Evolutionary conservation across 2,797 vertebrate genomes (phyloP).

Genomic region (Labroides dimidiatus): DNA sequence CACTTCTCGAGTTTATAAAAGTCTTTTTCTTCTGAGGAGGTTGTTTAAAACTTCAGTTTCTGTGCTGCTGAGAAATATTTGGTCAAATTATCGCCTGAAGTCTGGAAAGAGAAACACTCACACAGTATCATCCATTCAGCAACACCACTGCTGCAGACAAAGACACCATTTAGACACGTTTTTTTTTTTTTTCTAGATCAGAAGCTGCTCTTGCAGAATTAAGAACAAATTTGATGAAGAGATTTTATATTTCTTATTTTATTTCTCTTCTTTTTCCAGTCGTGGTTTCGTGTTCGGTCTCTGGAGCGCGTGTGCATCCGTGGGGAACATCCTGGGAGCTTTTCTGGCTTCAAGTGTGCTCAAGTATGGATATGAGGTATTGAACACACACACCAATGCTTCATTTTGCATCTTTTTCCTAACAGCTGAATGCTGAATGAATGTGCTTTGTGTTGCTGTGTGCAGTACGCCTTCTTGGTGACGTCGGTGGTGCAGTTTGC

Average conservation of each 20-base stretch:
- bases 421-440: slow-evolving; percentile 5
- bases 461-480: slow-evolving; percentile 95
- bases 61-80: too few relatives aligned
- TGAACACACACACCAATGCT: not conserved
- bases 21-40: too few relatives aligned
- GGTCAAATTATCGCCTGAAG: too few relatives aligned
- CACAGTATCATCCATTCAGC: too few relatives aligned
- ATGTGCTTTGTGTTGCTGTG: slow-evolving; percentile 9
- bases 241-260: not conserved
- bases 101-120: too few relatives aligned
- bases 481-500: slow-evolving; percentile 96
- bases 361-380: slow-evolving; percentile 95
- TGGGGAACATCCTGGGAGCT: slow-evolving; percentile 97
- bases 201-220: too few relatives aligned
- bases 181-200: too few relatives aligned
- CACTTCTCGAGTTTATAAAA: too few relatives aligned
- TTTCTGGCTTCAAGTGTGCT: slow-evolving; percentile 95
- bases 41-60: too few relatives aligned
- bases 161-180: slow-evolving; percentile 13
- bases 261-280: slow-evolving; percentile 63
- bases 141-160: slow-evolving; percentile 19
- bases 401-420: too few relatives aligned
- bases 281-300: slow-evolving; percentile 94
- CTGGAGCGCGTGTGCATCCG: slow-evolving; percentile 97
- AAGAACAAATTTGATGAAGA: too few relatives aligned